Conservation (phyloP, 2,888 invertebrate species). For the Diaphora mendica region DNA sequence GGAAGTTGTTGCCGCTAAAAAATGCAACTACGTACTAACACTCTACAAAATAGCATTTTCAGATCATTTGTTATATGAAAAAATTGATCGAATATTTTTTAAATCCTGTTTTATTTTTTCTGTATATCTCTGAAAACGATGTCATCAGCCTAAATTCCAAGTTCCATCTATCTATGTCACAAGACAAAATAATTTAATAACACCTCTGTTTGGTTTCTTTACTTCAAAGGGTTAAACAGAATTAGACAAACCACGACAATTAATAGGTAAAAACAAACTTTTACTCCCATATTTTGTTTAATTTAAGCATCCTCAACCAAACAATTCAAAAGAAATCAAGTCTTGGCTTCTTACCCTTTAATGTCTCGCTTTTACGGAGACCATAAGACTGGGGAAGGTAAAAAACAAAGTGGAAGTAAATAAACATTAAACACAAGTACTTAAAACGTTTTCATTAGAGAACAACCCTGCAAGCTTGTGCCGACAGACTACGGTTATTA, state of each 20-base stretch:
- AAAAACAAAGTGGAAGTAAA: conserved; percentile 80
- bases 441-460: conserved; percentile 83
- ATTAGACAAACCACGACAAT: not conserved
- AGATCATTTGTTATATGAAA: not conserved
- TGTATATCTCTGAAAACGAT: too few species aligned
- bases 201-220: not conserved
- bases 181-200: not conserved
- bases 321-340: conserved; percentile 67
- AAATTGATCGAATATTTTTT: not conserved
- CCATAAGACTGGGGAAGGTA: conserved; percentile 63
- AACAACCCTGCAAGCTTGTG: conserved; percentile 77
- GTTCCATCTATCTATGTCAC: not conserved
- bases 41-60: not conserved
- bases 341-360: conserved; percentile 58
- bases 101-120: not conserved
- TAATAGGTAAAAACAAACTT: conserved; percentile 37
- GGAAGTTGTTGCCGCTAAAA: too few species aligned
- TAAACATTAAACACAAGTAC: conserved; percentile 81
- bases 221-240: not conserved
- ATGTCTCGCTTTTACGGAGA: conserved; percentile 62
- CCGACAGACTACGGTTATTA: conserved; percentile 76
- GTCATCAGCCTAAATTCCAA: not conserved
- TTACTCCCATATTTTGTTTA: conserved; percentile 41
- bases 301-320: conserved; percentile 48
- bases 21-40: too few species aligned